Evolutionary conservation across 1,140 invertebrate species (phyloP), one percentile per base, ranked within the genome.

Genomic region (Drosophila takahashii): DNA sequence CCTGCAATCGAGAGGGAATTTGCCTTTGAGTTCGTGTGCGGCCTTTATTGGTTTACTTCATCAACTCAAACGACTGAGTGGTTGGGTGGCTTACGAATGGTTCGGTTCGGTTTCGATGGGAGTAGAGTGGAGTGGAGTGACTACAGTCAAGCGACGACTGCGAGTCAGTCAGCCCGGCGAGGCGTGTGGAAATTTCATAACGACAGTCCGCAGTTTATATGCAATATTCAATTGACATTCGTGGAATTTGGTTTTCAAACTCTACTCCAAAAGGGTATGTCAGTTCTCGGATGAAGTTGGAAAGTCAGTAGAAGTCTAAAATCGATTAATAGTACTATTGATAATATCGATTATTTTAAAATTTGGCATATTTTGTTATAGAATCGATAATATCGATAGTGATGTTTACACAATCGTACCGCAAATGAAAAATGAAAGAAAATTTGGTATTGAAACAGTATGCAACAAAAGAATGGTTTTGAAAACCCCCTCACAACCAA

Each of bases 171-270:
- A 76, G 73, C 41, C 64, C 61, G 74, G 74, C 50, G 71, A 71
- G 62, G 71, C 80, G 80, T 84, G 80, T 72, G 71, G 80, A 84
- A 84, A 84, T 84, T 79, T 77, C 80, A 84, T 84, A 84, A 84
- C 81, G 80, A 66, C 76, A 79, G 61, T 62, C 22, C 44, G 42
- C 64, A 53, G 51, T 83, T 70, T 85, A 85, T 85, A 80, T 85
- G 81, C 81, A 86, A 86, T 86, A 86, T 80, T 85, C 81, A 85
- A 85, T 85, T 86, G 81, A 85, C 81, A 85, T 85, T 85, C 77
- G 81, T 66, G 77, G 77, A 79, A 80, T 75, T 79, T 61, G 60
- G 26, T 53, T 84, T 62, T 39, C 78, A 41, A 50, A 18, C 16
- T 42, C 3, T 9, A 8, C n/a, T 1, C n/a, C 36, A 1, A 8